Evolutionary conservation across 2,888 invertebrate genomes (phyloP).

Genomic region (Drosophila sordidula): DNA sequence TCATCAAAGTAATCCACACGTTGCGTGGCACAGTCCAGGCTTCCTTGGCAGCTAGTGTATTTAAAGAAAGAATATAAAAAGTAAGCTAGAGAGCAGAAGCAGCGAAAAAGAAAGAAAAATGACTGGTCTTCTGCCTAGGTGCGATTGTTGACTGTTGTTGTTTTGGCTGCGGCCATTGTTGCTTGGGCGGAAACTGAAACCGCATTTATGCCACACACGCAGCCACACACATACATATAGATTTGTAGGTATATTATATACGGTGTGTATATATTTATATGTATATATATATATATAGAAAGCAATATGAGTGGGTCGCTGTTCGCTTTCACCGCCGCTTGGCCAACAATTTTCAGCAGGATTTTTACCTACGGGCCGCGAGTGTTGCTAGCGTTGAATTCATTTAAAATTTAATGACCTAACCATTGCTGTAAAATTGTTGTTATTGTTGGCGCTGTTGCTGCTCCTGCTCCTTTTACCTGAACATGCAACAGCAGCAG

Average conservation of each 20-base stretch:
- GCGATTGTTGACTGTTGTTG: constrained; percentile 40
- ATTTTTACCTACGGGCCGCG: constrained; percentile 50
- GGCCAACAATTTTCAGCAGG: constrained; percentile 46
- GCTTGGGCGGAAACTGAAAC: constrained; percentile 69
- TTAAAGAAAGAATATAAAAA: not conserved
- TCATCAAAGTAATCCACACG: too few relatives aligned
- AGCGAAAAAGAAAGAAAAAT: constrained; percentile 50
- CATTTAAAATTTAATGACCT: constrained; percentile 81
- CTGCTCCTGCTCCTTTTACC: constrained; percentile 31
- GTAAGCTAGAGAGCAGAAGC: constrained; percentile 18
- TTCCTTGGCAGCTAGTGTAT: constrained; percentile 7
- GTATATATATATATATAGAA: constrained; percentile 7
- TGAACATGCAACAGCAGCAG: constrained; percentile 39
- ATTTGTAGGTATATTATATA: constrained; percentile 6
- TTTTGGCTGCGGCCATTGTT: constrained; percentile 47
- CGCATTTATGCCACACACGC: constrained; percentile 55
- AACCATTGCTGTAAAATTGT: constrained; percentile 63
- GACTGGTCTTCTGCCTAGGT: constrained; percentile 42
- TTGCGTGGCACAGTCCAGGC: not conserved
- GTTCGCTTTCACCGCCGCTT: constrained; percentile 50
- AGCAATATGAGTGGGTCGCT: constrained; percentile 15
- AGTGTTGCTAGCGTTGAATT: constrained; percentile 59
- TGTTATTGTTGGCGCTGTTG: constrained; percentile 31
- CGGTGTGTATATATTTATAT: constrained; percentile 13
- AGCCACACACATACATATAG: constrained; percentile 8